Base-by-base conservation (phyloP, 2,113 vertebrate genomes). In the Seriola dumerili region DNA sequence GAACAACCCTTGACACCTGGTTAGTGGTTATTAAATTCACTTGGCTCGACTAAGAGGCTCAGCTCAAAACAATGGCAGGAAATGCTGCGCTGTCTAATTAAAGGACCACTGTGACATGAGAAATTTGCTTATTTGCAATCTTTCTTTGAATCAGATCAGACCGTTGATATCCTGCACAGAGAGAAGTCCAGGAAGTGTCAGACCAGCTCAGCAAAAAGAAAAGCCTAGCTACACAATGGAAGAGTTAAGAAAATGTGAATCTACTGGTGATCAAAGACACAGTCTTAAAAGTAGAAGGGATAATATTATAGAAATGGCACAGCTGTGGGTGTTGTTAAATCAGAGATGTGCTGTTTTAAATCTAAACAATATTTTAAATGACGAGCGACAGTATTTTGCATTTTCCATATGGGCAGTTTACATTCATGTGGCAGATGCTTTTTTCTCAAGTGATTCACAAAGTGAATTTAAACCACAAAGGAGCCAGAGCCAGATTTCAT, bases 1-100 rank as follows among this genome's bases (percentile, higher is more conserved):
- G 44, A 57, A 29, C 12, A 62, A 16, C 17, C n/a, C 19, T n/a
- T 54, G n/a, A 50, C 13, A 36, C 32, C 25, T n/a, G 36, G 38
- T 36, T 34, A 72, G 64, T 65, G 46, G 13, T 68, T 62, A 57
- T 48, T 64, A 9, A 38, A 61, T 38, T 36, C 48, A 58, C 52
- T 12, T 46, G 57, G 9, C 52, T 66, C 25, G 66, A 42, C 50
- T 13, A 5, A 23, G 21, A 34, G 48, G 21, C 34, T 17, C 14
- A 71, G 70, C 36, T 69, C 66, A 58, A 71, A 81, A 79, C 77
- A 81, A 74, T 61, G 58, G 25, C 34, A 84, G 70, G 65, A 76
- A 65, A 59, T 63, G 68, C 10, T 83, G 59, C 52, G 17, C n/a
- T 46, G 29, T 16, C 73, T 69, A 34, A 72, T 69, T 72, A 67